Base-by-base conservation (phyloP, 2,113 vertebrate species). In the Eudyptes chrysolophus region DNA sequence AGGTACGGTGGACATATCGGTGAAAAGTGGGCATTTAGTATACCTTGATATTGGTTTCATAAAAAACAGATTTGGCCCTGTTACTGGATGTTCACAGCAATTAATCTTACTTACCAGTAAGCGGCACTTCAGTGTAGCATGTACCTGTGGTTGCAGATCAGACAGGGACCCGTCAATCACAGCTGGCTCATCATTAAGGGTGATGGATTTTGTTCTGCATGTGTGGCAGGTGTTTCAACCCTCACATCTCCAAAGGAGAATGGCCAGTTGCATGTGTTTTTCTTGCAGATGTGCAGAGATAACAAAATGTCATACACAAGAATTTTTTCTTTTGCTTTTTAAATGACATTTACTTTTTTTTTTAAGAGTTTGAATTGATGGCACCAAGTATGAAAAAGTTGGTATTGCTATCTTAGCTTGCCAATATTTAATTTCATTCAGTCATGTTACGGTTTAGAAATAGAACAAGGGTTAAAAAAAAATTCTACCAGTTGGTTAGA, bases 271-370 rank as follows among this genome's bases (percentile, higher is more conserved):
- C 14, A 9, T 30, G 17, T 36, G 14, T 14, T 76, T 76, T 36
- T 51, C 61, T 75, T 91, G 38, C 40, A 83, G 51, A 32, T 65
- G 44, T 83, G 30, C 55, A 65, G 30, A 51, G 52, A 46, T 62
- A 44, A 70, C 42, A 92, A 77, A 66, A 66, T 51, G 18, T 71
- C 61, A n/a, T 26, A 20, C 3, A 32, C 24, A 42, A 25, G 2
- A 2, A 0, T 17, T 30, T n/a, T 83, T 84, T 40, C 21, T 58
- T 85, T 48, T 0, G 0, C 26, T 85, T 89, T 94, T 89, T n/a
- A 79, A 84, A 44, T 49, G 11, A 26, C 10, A 2, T 54, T 46
- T 83, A 8, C 7, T 40, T 57, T 65, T 49, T 65, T 85, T 54
- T 57, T 16, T 29, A 40, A 8, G 68, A 87, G 14, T 62, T 36